Conservation (phyloP, 2,113 vertebrate species). For the Lepidothrix coronata region DNA sequence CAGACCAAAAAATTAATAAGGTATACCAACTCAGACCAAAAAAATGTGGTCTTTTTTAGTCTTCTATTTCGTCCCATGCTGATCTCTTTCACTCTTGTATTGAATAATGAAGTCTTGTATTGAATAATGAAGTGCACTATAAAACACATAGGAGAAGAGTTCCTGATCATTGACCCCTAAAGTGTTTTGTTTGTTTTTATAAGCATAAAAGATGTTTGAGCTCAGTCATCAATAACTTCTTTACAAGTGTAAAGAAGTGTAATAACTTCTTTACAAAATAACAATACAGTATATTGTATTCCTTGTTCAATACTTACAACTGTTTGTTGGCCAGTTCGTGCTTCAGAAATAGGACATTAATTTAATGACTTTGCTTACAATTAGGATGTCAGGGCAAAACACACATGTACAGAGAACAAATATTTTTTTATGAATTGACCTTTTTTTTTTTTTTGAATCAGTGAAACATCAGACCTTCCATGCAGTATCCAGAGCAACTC, state of each 20-base stretch:
- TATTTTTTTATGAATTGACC: not conserved
- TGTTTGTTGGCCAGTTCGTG: not conserved
- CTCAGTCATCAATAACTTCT: not conserved
- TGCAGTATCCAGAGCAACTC: not conserved
- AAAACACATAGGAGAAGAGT: not conserved
- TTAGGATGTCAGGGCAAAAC: not conserved
- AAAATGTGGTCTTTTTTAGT: not conserved
- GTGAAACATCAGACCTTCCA: not conserved
- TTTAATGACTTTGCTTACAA: not conserved
- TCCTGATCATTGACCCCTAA: not conserved
- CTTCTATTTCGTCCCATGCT: not conserved
- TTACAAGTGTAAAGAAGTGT: not conserved
- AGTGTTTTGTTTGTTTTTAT: not conserved
- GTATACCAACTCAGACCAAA: not conserved
- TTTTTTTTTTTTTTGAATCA: not conserved
- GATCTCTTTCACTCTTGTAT: not conserved
- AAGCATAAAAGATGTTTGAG: not conserved
- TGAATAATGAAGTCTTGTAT: not conserved
- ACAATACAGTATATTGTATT: not conserved
- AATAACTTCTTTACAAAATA: not conserved
- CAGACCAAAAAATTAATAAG: not conserved
- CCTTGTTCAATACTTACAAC: not conserved
- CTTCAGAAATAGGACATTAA: not conserved
- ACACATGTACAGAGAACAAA: not conserved
- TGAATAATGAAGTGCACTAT: not conserved